Evolutionary conservation across 2,888 invertebrate genomes (phyloP).

Genomic region (Cephus sareptanus): DNA sequence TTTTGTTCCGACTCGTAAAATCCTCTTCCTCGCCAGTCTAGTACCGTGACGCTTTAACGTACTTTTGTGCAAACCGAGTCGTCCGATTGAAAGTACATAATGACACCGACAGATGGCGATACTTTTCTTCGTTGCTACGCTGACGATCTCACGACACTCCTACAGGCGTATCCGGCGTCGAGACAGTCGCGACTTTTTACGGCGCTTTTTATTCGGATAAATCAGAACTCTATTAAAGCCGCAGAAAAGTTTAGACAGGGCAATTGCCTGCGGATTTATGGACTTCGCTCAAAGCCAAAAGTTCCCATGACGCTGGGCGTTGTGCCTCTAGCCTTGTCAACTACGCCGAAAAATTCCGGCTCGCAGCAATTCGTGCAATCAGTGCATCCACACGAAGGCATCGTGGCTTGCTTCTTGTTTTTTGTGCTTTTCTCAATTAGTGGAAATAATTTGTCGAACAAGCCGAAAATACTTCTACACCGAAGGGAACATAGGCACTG

Average conservation of each 20-base stretch:
- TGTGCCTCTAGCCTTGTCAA: background rate
- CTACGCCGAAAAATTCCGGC: background rate
- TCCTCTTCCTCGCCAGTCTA: background rate
- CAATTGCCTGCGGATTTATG: constrained; percentile 10
- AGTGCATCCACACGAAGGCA: background rate
- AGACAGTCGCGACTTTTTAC: background rate
- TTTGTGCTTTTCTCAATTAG: constrained; percentile 50
- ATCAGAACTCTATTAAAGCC: constrained; percentile 2
- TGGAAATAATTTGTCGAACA: constrained; percentile 50
- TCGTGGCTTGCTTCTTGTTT: background rate
- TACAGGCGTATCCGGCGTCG: background rate
- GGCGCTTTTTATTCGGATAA: background rate
- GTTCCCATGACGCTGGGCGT: background rate
- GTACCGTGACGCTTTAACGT: background rate
- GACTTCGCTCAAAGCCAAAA: background rate
- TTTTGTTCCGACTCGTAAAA: background rate
- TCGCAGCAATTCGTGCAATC: background rate
- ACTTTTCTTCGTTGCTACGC: background rate
- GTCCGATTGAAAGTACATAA: background rate
- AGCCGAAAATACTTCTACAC: constrained; percentile 35
- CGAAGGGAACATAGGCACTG: background rate
- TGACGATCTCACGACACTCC: background rate
- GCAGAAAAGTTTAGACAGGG: constrained; percentile 9
- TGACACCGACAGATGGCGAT: background rate
- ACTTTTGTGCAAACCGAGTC: background rate